Base-by-base conservation (phyloP, 2,888 invertebrate genomes). In the Papilio elwesi region DNA sequence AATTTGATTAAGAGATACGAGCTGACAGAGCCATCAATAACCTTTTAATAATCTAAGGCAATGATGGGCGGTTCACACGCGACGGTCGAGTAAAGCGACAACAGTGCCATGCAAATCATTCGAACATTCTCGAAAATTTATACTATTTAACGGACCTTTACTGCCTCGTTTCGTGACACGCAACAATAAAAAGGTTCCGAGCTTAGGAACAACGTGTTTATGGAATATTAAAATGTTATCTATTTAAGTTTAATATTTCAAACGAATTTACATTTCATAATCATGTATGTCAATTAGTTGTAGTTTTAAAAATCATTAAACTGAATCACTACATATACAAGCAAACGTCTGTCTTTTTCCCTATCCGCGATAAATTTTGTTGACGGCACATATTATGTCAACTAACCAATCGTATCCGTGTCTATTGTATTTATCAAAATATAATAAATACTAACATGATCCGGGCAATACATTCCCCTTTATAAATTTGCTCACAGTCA, bases 151-250 rank as follows among this genome's bases (percentile, higher is more conserved):
- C 86, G 81, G 83, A 79, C 77, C 83, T 90, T 88, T 89, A 87
- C 86, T 83, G 84, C 86, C 80, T 79, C 79, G 85, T 91, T 82
- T 77, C 92, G 90, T 93, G 93, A 87, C 88, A 89, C 85, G 83
- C 85, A 87, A 88, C 87, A 85, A 89, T 93, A 89, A 92, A 89
- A 79, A 83, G 79, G 81, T 77, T 79, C 80, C 81, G 83, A 83
- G 85, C 89, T 76, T 83, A 81, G 76, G 83, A 88, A 92, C 88
- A 88, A 89, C 88, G 88, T 91, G 92, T 90, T 92, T 89, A 91
- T 90, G 85, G 87, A 84, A 83, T 83, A 84, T 80, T 84, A 84
- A 85, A 85, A 85, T 82, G 83, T 82, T 85, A 83, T 87, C 83
- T 82, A 82, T 81, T n/a, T 67, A 73, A 59, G 59, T 85, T 82